These are phyloP conservation scores for Corythaeola cristata DNA, from an alignment of 2,113 vertebrate species.

Conservation along the genomic window DNA sequence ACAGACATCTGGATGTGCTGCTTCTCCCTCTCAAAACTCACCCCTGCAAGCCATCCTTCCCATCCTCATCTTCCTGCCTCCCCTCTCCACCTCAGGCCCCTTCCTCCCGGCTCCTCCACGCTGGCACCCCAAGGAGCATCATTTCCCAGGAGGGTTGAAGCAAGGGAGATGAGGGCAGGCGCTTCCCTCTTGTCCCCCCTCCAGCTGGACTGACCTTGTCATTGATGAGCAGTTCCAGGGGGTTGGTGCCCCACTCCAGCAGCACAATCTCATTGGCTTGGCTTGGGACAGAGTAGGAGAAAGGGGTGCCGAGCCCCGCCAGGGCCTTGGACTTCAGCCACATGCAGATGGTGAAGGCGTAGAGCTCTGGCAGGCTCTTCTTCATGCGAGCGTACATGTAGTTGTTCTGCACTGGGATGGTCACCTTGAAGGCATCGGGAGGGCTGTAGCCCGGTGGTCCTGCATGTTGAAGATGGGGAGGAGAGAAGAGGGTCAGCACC, in stretches of 20 bases:
- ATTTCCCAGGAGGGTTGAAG: neutral
- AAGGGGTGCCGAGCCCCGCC: constrained; percentile 89
- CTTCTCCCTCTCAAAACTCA: neutral
- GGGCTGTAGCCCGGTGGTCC: constrained; percentile 78
- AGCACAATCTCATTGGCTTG: constrained; percentile 95
- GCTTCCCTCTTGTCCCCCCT: neutral
- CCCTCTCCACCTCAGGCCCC: too few species aligned
- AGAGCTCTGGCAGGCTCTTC: constrained; percentile 90
- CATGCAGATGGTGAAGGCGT: constrained; percentile 90
- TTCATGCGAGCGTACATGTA: constrained; percentile 94
- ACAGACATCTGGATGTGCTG: neutral
- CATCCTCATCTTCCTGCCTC: neutral
- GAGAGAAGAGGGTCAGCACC: neutral
- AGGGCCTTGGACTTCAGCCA: constrained; percentile 87
- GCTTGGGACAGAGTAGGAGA: constrained; percentile 91
- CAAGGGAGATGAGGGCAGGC: neutral
- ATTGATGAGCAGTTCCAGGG: constrained; percentile 95
- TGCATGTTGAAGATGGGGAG: neutral
- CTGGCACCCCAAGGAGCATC: neutral
- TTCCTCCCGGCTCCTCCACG: neutral
- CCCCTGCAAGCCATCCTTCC: neutral
- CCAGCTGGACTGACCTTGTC: constrained; percentile 81
- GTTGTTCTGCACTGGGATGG: constrained; percentile 92
- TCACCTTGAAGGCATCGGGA: constrained; percentile 88
- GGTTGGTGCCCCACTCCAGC: constrained; percentile 88